These are phyloP conservation scores for Pyrgus malvae DNA, from an alignment of 2,888 invertebrate species.

Conservation along the genomic window DNA sequence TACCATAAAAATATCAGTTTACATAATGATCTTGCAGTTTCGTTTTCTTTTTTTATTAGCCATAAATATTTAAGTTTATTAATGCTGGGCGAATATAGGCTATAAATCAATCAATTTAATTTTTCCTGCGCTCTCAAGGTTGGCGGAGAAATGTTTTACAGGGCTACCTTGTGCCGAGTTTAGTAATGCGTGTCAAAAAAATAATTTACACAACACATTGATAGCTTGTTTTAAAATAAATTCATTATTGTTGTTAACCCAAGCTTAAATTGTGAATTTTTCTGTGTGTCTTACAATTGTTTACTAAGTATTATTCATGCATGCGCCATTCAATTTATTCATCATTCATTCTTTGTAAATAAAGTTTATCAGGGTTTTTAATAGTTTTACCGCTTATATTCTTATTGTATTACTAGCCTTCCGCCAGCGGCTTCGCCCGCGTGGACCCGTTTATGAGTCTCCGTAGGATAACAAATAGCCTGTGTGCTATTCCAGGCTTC, in stretches of 20 bases:
- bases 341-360: no score
- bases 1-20: constrained; percentile 69
- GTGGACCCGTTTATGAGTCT: no score
- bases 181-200: background rate
- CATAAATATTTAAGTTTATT: constrained; percentile 57
- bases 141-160: constrained; percentile 1
- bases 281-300: no score
- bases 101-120: constrained; percentile 46
- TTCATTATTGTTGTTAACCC: background rate
- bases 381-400: no score
- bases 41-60: constrained; percentile 45
- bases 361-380: background rate
- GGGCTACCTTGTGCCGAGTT: background rate
- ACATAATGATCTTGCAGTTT: constrained; percentile 61
- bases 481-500: no score
- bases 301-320: no score
- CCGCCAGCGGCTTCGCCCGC: no score
- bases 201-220: background rate
- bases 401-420: no score
- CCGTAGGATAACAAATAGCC: no score
- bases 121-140: constrained; percentile 34
- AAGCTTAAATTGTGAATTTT: no score
- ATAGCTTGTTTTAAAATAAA: background rate
- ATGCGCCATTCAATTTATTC: no score
- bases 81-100: constrained; percentile 53